Base-by-base conservation (phyloP, 2,797 vertebrate genomes). In the Sebastolobus altivelis region DNA sequence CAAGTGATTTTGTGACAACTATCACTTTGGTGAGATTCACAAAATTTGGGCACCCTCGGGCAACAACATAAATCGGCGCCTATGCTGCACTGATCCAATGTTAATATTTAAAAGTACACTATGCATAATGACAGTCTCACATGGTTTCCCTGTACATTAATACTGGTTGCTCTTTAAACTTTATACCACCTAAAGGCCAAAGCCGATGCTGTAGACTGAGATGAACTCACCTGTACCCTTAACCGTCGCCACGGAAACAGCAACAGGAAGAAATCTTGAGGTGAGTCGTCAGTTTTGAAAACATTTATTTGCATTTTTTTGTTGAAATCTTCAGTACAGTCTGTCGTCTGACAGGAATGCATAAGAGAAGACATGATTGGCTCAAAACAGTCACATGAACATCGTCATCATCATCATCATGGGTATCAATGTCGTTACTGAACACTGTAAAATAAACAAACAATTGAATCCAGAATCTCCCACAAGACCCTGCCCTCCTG, bases 291-390 rank as follows among this genome's bases (percentile, higher is more conserved):
- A 14, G 33, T 91, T 94, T 94, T 87, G 11, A 87, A 90, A 91
- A 88, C 77, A 79, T 95, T 95, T 93, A 94, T 95, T 95, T 94
- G 89, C 91, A 95, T 95, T 94, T 95, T 37, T 87, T 87, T 88
- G 72, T 91, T 95, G 93, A 96, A 96, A 97, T 97, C 96, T 97
- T 98, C 97, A 95, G 94, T 96, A 95, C 95, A 96, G 82, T 98
- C 97, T 97, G 97, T 96, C 97, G 78, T 92, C 89, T 95, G 97
- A 97, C 97, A 98, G 97, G 97, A 98, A 99, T 99, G 97, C 97
- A 97, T 97, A 95, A 96, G 95, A 97, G 96, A 97, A 96, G 95
- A 97, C 96, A 97, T 66, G 96, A 97, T 97, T 97, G 97, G 97
- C 98, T 99, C 97, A 98, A 97, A 92, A 98, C 95, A 96, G 97